Conservation (phyloP, 2,888 invertebrate genomes). For the Nephrotoma flavescens region DNA sequence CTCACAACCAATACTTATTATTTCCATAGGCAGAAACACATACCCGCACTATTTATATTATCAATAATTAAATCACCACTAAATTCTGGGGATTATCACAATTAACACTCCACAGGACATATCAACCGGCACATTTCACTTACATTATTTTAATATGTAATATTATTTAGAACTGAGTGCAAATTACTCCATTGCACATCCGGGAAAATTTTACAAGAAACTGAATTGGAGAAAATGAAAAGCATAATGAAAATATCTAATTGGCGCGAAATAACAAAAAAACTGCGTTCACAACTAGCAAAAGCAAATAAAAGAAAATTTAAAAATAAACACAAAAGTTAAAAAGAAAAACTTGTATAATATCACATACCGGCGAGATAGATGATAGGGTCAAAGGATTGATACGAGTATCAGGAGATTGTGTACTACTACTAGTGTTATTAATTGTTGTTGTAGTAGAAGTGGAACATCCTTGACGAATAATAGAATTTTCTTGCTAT, state of each 20-base stretch:
- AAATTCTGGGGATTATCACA: too few species aligned
- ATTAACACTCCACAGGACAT: background rate
- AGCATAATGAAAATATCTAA: background rate
- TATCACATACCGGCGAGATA: background rate
- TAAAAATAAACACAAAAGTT: background rate
- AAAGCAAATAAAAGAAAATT: background rate
- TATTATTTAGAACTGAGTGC: background rate
- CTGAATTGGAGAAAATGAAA: background rate
- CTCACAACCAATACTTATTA: too few species aligned
- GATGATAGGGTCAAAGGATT: background rate
- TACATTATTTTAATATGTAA: background rate
- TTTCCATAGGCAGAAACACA: too few species aligned
- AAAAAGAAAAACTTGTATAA: background rate
- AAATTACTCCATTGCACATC: background rate
- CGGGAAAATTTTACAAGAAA: background rate
- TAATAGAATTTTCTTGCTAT: background rate
- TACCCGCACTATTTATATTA: too few species aligned
- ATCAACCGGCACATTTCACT: background rate
- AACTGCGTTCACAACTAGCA: background rate
- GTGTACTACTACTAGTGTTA: background rate
- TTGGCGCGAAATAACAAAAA: background rate
- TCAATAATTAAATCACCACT: too few species aligned
- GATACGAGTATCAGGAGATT: background rate
- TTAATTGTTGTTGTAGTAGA: background rate
- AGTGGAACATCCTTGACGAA: background rate